phyloP scores from a whole-genome alignment of 2,113 vertebrate species.

The Anarrhichthys ocellatus region DNA sequence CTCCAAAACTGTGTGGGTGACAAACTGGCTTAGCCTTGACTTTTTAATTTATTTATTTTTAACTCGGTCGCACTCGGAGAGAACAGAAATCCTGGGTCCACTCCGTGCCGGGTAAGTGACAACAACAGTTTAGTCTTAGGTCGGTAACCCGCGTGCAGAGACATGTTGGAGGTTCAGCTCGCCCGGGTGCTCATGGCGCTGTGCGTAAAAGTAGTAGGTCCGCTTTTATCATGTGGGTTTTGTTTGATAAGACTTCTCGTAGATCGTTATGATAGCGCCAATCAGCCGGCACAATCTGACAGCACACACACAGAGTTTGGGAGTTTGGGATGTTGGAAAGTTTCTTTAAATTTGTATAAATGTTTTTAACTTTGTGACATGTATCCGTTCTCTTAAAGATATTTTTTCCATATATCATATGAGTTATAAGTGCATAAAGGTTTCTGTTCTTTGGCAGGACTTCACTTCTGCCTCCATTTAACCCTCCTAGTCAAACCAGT shows the following conservation, averaged over 20 bases:
- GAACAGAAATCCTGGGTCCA: constrained; percentile 53
- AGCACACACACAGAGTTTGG: neutral
- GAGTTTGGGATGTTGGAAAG: neutral
- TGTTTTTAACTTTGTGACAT: neutral
- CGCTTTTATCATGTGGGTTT: neutral
- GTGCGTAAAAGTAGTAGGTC: constrained; percentile 1
- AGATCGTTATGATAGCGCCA: neutral
- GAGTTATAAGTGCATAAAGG: neutral
- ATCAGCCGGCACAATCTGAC: neutral
- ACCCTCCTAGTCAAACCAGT: constrained; percentile 72
- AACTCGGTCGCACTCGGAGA: neutral
- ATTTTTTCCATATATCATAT: neutral
- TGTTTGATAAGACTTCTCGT: neutral
- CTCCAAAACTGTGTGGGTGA: neutral
- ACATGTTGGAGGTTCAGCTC: neutral
- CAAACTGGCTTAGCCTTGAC: neutral
- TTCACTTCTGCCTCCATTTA: neutral
- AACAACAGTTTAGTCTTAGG: neutral
- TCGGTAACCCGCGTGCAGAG: neutral
- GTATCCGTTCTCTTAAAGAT: neutral
- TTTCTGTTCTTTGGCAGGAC: neutral
- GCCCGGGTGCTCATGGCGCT: neutral
- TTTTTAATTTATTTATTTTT: neutral
- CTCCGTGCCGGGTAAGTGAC: constrained; percentile 56
- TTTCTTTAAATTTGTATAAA: neutral